These are phyloP conservation scores for Andrena fulva DNA, from an alignment of 2,888 invertebrate species.

Conservation along the genomic window DNA sequence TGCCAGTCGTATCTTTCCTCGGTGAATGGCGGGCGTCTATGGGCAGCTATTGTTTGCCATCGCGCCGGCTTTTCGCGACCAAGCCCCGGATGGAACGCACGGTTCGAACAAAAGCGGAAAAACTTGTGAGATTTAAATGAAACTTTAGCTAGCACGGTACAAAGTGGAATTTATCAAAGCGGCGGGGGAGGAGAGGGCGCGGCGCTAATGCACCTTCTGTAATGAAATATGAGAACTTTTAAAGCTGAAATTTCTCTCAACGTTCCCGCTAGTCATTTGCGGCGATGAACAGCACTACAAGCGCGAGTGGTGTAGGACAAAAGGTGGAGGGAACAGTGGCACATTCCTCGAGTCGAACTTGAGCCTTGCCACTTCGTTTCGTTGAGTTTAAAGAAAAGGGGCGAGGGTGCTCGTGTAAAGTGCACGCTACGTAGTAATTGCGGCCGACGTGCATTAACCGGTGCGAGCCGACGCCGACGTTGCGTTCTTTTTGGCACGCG, in stretches of 20 bases:
- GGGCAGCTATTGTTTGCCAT: slow-evolving; percentile 39
- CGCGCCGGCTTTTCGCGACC: not conserved
- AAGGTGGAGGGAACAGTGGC: not conserved
- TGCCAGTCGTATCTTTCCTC: slow-evolving; percentile 17
- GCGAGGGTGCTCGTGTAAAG: not conserved
- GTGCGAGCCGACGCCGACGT: slow-evolving; percentile 25
- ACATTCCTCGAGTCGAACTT: slow-evolving; percentile 6
- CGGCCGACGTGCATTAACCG: slow-evolving; percentile 42
- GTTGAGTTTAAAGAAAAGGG: slow-evolving; percentile 20
- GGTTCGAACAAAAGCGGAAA: slow-evolving; percentile 6
- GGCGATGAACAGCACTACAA: not conserved
- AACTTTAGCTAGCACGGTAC: not conserved
- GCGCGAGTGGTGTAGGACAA: not conserved
- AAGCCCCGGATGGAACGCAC: not conserved
- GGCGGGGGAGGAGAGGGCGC: not conserved
- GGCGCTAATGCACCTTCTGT: slow-evolving; percentile 1
- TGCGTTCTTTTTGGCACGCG: slow-evolving; percentile 63
- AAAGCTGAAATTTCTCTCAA: not conserved
- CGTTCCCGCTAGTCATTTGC: not conserved
- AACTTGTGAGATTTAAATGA: slow-evolving; percentile 34
- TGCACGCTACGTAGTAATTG: slow-evolving; percentile 30
- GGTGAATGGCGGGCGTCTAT: slow-evolving; percentile 1
- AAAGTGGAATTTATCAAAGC: slow-evolving; percentile 22
- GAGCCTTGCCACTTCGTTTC: slow-evolving; percentile 10
- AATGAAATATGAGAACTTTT: slow-evolving; percentile 11